Conservation (phyloP, 1,140 invertebrate genomes). For the Lamellibrachia luymesi region DNA sequence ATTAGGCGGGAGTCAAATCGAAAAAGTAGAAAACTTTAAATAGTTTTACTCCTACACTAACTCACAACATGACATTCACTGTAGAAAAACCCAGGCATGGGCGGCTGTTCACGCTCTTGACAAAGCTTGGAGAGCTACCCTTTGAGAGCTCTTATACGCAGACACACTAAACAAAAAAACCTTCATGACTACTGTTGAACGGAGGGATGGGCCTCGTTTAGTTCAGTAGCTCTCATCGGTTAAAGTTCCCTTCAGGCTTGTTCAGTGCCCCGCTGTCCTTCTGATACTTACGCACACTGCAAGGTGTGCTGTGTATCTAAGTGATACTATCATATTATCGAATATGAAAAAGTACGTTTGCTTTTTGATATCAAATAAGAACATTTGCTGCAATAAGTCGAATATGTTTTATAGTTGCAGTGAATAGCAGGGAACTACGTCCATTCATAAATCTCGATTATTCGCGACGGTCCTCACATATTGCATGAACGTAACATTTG, state of each 20-base stretch:
- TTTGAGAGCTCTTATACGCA: too few relatives aligned
- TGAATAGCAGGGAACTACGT: neutral
- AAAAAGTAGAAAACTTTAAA: too few relatives aligned
- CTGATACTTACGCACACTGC: neutral
- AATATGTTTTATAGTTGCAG: neutral
- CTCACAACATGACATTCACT: too few relatives aligned
- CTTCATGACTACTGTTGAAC: too few relatives aligned
- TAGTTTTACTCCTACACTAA: too few relatives aligned
- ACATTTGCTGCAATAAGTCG: neutral
- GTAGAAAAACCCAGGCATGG: too few relatives aligned
- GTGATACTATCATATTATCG: neutral
- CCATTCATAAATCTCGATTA: neutral
- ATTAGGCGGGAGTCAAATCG: too few relatives aligned
- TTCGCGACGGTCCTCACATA: neutral
- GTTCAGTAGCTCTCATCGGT: neutral
- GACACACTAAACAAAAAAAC: too few relatives aligned
- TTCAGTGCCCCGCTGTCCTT: neutral
- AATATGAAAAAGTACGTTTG: neutral
- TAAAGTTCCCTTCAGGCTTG: neutral
- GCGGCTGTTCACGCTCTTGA: too few relatives aligned
- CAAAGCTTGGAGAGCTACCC: too few relatives aligned
- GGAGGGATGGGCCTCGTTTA: neutral
- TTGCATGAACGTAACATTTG: neutral
- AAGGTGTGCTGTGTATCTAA: neutral
- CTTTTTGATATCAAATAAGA: neutral